These are phyloP conservation scores for Ciconia stormi DNA, from an alignment of 2,113 vertebrate genomes.

Conservation along the genomic window DNA sequence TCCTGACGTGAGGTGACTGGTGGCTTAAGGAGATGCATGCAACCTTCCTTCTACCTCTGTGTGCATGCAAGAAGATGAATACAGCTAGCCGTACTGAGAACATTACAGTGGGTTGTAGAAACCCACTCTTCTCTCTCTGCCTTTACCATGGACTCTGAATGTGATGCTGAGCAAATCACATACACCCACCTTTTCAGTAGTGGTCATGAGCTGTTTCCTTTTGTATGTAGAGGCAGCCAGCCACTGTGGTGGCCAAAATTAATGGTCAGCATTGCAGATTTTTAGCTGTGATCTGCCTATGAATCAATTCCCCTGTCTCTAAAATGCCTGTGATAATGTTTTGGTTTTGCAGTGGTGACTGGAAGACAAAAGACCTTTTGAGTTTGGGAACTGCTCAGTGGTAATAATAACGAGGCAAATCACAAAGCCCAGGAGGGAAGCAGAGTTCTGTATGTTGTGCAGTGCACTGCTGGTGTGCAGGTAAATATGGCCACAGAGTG, in stretches of 20 bases:
- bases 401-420: neutral
- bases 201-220: neutral
- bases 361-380: slow-evolving; percentile 48
- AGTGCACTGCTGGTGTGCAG: neutral
- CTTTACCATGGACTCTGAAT: neutral
- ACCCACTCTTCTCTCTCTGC: neutral
- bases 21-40: neutral
- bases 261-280: neutral
- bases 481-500: neutral
- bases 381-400: neutral
- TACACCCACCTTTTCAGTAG: neutral
- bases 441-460: neutral
- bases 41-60: neutral
- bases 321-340: neutral
- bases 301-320: neutral
- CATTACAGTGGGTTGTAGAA: neutral
- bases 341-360: slow-evolving; percentile 4
- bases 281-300: slow-evolving; percentile 5
- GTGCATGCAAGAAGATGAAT: neutral
- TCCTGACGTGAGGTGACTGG: neutral
- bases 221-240: neutral
- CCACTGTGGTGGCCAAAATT: neutral
- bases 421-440: slow-evolving; percentile 29
- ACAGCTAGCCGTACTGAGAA: neutral
- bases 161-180: neutral